phyloP scores from a whole-genome alignment of 2,113 vertebrate genomes.

The Catharus minimus region DNA sequence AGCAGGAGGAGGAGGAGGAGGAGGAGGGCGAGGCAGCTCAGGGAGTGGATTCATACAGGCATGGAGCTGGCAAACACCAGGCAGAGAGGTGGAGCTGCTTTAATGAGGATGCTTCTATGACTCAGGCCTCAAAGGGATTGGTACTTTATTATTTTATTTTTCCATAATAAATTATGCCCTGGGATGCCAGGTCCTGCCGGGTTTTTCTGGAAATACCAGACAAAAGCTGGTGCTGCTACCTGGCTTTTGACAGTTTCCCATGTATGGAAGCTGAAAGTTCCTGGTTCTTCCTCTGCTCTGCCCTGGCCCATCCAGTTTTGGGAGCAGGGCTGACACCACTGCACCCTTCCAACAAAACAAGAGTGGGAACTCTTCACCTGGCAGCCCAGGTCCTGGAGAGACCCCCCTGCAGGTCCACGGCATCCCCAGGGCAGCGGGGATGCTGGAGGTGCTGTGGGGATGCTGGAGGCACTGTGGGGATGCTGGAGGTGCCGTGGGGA shows the following conservation, averaged over 20 bases:
- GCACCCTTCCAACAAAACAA: not conserved
- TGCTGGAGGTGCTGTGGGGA: too few species aligned
- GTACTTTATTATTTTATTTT: conserved; percentile 78
- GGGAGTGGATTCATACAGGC: conserved; percentile 39
- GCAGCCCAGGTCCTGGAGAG: not conserved
- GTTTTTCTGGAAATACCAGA: conserved; percentile 74
- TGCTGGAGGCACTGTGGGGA: too few species aligned
- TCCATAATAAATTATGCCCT: conserved; percentile 75
- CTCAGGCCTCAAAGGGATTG: conserved; percentile 76
- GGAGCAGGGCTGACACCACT: not conserved
- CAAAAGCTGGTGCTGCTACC: conserved; percentile 62
- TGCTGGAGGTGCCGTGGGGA: too few species aligned
- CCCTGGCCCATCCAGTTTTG: not conserved
- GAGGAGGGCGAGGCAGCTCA: not conserved
- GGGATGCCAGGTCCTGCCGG: conserved; percentile 66
- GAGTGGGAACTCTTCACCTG: not conserved
- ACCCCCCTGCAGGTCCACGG: too few species aligned
- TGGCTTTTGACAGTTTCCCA: conserved; percentile 63
- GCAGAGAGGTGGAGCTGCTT: conserved; percentile 69
- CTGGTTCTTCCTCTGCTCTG: conserved; percentile 10
- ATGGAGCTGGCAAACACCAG: conserved; percentile 46
- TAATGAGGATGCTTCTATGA: conserved; percentile 75
- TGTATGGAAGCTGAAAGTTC: conserved; percentile 33
- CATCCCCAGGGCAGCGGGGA: not conserved
- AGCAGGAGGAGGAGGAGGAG: not conserved